Base-by-base conservation (phyloP, 2,113 vertebrate species). In the Sakesphorus luctuosus region DNA sequence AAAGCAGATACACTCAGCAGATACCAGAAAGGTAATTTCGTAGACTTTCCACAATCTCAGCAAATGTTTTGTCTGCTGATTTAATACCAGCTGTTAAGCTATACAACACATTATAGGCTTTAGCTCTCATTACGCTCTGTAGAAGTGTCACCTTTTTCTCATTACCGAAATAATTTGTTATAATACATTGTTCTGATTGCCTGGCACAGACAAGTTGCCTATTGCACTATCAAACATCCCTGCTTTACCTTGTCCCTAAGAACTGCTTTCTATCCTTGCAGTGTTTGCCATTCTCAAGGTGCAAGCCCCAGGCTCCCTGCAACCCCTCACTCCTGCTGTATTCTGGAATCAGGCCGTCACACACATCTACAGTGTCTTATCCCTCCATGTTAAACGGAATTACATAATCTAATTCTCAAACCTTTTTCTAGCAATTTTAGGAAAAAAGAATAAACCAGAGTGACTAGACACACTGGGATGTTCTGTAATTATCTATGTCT, bases 11-110 rank as follows among this genome's bases (percentile, higher is more conserved):
- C 35, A 33, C 81, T 87, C 38, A 5, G 76, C 80, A 90, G 76
- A 87, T 86, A 89, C 31, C 49, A 66, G 53, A 87, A 78, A 95
- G 49, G 89, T 89, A 87, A 92, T 89, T 94, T 63, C 81, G 56
- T 55, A 92, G 77, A 91, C 63, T 96, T 95, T 93, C 66, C 53
- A 95, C 82, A 11, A 35, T 58, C 95, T 95, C 87, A 91, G 94
- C 95, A 96, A 85, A 93, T 82, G 71, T 94, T 95, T 94, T 94
- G 77, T 89, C 89, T 94, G 91, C 58, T 87, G 87, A 94, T 96
- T 96, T 96, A 96, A 85, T 69, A 79, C 66, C 81, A 66, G 69
- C 84, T 92, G 87, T 79, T 95, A 93, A 95, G 91, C 71, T 71
- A 24, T 56, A 68, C 74, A 87, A 66, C 68, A 89, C 1, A 0